Evolutionary conservation across 2,888 invertebrate genomes (phyloP).

Genomic region (Cataglyphis cursor): DNA sequence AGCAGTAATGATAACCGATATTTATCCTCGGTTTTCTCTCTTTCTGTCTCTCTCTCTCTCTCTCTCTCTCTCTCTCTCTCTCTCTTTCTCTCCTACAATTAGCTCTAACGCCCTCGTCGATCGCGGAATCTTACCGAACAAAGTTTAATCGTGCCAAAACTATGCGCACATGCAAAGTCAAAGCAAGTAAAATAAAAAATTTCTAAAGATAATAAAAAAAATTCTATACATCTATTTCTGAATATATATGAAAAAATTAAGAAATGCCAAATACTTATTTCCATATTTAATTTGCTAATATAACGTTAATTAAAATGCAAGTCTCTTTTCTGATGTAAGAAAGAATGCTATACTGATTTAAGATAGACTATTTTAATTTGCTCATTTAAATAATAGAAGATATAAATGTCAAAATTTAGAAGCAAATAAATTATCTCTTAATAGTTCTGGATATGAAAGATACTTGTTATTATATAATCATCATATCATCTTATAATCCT

Average conservation of each 20-base stretch:
- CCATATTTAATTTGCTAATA: background rate
- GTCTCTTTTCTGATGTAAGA: background rate
- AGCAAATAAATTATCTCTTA: background rate
- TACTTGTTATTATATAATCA: background rate
- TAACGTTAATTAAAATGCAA: background rate
- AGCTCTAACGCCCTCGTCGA: slow-evolving; percentile 61
- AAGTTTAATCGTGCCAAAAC: slow-evolving; percentile 76
- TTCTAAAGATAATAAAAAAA: background rate
- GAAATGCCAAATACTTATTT: background rate
- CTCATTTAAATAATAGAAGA: background rate
- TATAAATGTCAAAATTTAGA: background rate
- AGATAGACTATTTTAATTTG: background rate
- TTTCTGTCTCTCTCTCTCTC: slow-evolving; percentile 39
- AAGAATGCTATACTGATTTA: background rate
- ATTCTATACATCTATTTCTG: background rate
- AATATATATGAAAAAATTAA: background rate
- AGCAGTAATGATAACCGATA: slow-evolving; percentile 75
- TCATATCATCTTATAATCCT: background rate
- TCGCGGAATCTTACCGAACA: slow-evolving; percentile 77
- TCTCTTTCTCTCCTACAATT: slow-evolving; percentile 18
- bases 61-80: background rate
- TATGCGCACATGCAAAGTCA: slow-evolving; percentile 11
- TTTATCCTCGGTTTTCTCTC: slow-evolving; percentile 61
- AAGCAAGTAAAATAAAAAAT: background rate
- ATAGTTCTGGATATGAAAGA: background rate